A percentile compares a stretch with the other conserved stretches of the same genome.
Evolutionary conservation across 2,797 vertebrate genomes (phyloP).

Genomic region (Sciaenops ocellatus): DNA sequence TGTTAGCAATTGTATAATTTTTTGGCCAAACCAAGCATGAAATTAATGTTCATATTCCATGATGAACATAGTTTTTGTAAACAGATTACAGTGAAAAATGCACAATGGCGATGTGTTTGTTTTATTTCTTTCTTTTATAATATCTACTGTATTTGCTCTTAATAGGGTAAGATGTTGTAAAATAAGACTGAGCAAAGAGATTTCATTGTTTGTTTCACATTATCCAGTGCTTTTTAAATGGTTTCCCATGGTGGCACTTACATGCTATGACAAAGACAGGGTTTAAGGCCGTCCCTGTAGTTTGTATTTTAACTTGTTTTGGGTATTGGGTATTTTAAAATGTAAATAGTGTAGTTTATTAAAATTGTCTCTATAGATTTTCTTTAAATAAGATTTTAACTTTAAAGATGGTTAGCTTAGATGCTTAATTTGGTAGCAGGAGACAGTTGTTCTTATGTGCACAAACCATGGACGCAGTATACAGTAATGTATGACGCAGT

Average conservation of each 20-base stretch:
- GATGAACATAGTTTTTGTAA: slow-evolving; percentile 16
- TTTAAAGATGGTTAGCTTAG: background rate
- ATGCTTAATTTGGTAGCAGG: background rate
- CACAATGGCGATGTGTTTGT: background rate
- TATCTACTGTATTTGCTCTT: background rate
- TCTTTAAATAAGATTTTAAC: no score
- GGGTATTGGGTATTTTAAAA: background rate
- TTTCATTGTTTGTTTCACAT: background rate
- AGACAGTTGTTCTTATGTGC: background rate
- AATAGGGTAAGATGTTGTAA: background rate
- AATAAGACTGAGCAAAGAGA: background rate
- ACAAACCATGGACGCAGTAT: no score
- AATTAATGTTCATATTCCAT: slow-evolving; percentile 41
- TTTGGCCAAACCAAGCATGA: slow-evolving; percentile 44
- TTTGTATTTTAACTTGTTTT: background rate
- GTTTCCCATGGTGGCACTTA: background rate
- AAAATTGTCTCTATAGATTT: background rate
- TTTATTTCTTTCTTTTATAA: background rate
- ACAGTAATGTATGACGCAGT: no score
- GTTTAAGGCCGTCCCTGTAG: background rate
- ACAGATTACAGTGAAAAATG: background rate
- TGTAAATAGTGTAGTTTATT: background rate
- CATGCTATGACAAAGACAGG: background rate
- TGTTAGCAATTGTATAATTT: slow-evolving; percentile 41
- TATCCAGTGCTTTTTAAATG: background rate